Evolutionary conservation across 2,888 invertebrate genomes (phyloP).

Genomic region (Spisula subtruncata): DNA sequence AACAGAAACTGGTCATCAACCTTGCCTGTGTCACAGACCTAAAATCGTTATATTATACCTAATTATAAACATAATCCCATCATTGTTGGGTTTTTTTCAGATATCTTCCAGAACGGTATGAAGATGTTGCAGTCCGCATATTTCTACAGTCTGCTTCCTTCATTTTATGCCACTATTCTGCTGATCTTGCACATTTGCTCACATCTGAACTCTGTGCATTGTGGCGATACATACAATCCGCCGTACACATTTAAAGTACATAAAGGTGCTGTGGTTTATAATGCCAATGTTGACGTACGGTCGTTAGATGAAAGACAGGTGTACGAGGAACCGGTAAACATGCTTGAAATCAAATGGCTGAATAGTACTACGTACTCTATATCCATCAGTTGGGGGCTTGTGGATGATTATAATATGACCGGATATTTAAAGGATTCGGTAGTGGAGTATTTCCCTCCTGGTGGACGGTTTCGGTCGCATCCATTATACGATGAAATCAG

Average conservation of each 20-base stretch:
- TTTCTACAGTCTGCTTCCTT: background rate
- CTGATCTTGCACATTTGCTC: slow-evolving; percentile 26
- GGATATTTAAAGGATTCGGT: slow-evolving; percentile 56
- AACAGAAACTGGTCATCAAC: no score
- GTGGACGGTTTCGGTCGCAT: slow-evolving; percentile 66
- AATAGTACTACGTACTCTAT: slow-evolving; percentile 65
- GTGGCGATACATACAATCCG: slow-evolving; percentile 3
- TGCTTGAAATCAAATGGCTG: slow-evolving; percentile 61
- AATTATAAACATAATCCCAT: no score
- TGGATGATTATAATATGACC: slow-evolving; percentile 41
- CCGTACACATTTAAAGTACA: slow-evolving; percentile 30
- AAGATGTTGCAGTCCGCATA: background rate
- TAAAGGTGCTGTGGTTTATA: background rate
- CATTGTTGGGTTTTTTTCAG: slow-evolving; percentile 24
- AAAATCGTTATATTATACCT: no score
- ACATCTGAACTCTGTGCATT: background rate
- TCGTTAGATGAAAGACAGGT: slow-evolving; percentile 4
- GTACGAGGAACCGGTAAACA: slow-evolving; percentile 8
- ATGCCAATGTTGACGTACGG: background rate
- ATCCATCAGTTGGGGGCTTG: slow-evolving; percentile 57
- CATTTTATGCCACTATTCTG: slow-evolving; percentile 15
- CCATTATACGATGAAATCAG: slow-evolving; percentile 48
- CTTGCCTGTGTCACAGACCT: no score
- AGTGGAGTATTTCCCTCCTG: slow-evolving; percentile 66
- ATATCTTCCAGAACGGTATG: background rate